These are phyloP conservation scores for Ariolimax columbianus DNA, from an alignment of 2,888 invertebrate species.

Conservation along the genomic window DNA sequence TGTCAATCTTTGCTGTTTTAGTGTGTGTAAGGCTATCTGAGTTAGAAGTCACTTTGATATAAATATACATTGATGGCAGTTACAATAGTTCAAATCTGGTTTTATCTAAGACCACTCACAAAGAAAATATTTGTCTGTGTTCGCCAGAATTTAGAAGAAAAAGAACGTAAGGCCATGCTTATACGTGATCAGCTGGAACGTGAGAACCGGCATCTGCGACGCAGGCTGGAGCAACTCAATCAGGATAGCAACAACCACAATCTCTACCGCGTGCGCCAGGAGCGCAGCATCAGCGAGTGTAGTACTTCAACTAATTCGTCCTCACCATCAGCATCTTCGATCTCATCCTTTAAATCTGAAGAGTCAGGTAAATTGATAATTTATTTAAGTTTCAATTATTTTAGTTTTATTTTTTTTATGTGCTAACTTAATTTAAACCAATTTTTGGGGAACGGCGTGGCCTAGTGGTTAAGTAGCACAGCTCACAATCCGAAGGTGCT, in stretches of 20 bases:
- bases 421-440: background rate
- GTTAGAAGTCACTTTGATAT: too few relatives aligned
- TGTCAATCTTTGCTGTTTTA: too few relatives aligned
- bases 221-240: conserved; percentile 79
- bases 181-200: conserved; percentile 89
- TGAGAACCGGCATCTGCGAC: conserved; percentile 88
- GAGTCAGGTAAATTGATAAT: conserved; percentile 86
- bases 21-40: too few relatives aligned
- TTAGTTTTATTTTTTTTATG: background rate
- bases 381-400: background rate
- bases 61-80: too few relatives aligned
- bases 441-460: background rate
- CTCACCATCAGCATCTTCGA: conserved; percentile 81
- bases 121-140: too few relatives aligned
- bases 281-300: conserved; percentile 85
- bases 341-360: conserved; percentile 80
- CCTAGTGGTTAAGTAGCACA: too few relatives aligned
- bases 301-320: conserved; percentile 83
- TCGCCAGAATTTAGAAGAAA: conserved; percentile 88
- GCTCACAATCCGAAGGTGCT: too few relatives aligned
- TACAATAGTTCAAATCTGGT: too few relatives aligned
- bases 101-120: too few relatives aligned
- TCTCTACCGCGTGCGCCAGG: conserved; percentile 80
- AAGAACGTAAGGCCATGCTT: conserved; percentile 86
- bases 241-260: conserved; percentile 79